Evolutionary conservation across 2,797 vertebrate species (phyloP).

Genomic region (Smutsia temminckii): DNA sequence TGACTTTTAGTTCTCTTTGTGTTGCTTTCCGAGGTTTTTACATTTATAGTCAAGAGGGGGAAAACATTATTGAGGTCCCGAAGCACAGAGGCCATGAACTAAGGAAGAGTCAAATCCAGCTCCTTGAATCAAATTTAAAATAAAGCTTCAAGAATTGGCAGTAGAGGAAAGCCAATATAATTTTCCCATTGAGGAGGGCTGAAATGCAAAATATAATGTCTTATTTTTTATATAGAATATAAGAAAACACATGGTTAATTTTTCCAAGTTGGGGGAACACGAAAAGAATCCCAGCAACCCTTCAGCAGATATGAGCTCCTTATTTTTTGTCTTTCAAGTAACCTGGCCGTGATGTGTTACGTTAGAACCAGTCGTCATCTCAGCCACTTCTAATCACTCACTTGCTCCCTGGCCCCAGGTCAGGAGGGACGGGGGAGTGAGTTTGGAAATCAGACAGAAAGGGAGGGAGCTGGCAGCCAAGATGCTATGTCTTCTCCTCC

Average conservation of each 20-base stretch:
- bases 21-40: conserved; percentile 14
- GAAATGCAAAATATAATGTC: background rate
- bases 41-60: background rate
- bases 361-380: conserved; percentile 10
- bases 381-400: background rate
- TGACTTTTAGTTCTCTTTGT: background rate
- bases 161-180: background rate
- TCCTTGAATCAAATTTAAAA: conserved; percentile 11
- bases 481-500: background rate
- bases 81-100: background rate
- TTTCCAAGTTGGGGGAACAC: conserved; percentile 8
- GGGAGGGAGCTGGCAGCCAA: background rate
- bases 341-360: background rate
- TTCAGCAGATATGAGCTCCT: background rate
- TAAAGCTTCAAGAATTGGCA: background rate
- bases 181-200: background rate
- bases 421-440: background rate
- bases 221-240: background rate
- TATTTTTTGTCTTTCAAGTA: background rate
- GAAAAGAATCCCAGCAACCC: background rate
- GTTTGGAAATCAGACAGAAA: background rate
- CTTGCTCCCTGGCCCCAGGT: background rate
- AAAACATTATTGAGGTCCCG: background rate
- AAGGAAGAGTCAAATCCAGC: background rate
- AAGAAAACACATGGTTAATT: background rate